phyloP scores from a whole-genome alignment of 2,888 invertebrate genomes.

The Agonum fuliginosum region DNA sequence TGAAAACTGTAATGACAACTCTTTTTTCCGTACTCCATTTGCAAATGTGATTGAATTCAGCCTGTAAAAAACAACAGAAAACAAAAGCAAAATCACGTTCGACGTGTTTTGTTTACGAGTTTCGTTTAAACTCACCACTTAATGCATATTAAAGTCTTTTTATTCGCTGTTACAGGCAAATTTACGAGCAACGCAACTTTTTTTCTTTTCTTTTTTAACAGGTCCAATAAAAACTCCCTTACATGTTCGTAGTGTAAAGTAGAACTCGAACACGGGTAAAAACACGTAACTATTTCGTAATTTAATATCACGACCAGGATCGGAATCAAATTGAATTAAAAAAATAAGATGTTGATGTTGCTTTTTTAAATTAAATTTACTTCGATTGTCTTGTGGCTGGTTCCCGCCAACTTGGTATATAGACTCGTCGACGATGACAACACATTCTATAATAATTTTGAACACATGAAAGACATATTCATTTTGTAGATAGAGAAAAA shows the following conservation, averaged over 20 bases:
- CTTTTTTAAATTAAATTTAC: too few relatives aligned
- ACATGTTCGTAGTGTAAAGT: conserved; percentile 16
- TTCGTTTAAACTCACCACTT: conserved; percentile 35
- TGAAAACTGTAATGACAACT: conserved; percentile 17
- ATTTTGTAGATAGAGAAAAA: too few relatives aligned
- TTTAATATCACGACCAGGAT: background rate
- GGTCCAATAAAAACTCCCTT: conserved; percentile 6
- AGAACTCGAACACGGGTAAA: conserved; percentile 15
- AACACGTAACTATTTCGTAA: conserved; percentile 20
- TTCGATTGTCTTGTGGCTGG: too few relatives aligned
- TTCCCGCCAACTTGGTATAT: too few relatives aligned
- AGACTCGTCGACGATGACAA: too few relatives aligned
- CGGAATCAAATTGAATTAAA: conserved; percentile 6
- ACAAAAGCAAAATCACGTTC: conserved; percentile 18
- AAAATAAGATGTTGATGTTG: too few relatives aligned
- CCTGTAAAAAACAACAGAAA: conserved; percentile 2
- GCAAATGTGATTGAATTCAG: conserved; percentile 29
- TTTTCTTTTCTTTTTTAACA: conserved; percentile 6
- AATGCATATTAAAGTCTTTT: conserved; percentile 33
- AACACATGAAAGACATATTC: too few relatives aligned
- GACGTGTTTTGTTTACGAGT: conserved; percentile 33
- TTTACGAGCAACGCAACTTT: conserved; percentile 8
- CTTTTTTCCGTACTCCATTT: conserved; percentile 9
- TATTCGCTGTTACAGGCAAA: conserved; percentile 24
- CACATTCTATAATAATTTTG: too few relatives aligned